Conservation (phyloP, 2,113 vertebrate species). For the Pachycephala philippinensis region DNA sequence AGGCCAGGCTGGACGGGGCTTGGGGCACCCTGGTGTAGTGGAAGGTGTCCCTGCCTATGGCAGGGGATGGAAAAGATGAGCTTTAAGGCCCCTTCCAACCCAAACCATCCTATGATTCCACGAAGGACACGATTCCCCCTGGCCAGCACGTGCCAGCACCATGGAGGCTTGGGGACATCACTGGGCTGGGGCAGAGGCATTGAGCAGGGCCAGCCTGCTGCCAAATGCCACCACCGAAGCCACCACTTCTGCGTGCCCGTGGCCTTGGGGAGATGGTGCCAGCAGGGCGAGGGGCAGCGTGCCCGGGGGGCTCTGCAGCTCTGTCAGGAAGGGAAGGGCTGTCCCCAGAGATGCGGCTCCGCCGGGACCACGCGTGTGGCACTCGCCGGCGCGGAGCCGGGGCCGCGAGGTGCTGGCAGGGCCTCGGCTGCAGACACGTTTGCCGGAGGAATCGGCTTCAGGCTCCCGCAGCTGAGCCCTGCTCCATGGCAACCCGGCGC, state of each 20-base stretch:
- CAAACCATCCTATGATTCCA: background rate
- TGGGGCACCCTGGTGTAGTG: background rate
- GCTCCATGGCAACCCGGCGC: slow-evolving; percentile 51
- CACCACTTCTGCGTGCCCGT: background rate
- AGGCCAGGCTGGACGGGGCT: background rate
- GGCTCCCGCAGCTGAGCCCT: slow-evolving; percentile 23
- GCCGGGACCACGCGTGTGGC: accelerated
- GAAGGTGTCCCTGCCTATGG: background rate
- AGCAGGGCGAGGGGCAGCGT: accelerated
- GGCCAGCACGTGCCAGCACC: background rate
- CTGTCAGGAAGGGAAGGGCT: background rate
- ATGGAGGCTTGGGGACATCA: accelerated
- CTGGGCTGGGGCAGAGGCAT: background rate
- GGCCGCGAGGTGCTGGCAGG: background rate
- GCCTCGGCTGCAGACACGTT: background rate
- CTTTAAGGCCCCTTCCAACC: background rate
- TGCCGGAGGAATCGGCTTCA: background rate
- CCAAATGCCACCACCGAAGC: background rate
- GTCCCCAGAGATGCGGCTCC: background rate
- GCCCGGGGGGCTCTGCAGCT: background rate
- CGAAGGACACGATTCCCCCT: accelerated
- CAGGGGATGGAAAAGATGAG: background rate
- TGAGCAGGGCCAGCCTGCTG: background rate
- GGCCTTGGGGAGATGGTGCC: background rate
- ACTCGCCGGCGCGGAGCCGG: accelerated